phyloP scores from a whole-genome alignment of 2,888 invertebrate genomes.

The Calliopum simillimum region DNA sequence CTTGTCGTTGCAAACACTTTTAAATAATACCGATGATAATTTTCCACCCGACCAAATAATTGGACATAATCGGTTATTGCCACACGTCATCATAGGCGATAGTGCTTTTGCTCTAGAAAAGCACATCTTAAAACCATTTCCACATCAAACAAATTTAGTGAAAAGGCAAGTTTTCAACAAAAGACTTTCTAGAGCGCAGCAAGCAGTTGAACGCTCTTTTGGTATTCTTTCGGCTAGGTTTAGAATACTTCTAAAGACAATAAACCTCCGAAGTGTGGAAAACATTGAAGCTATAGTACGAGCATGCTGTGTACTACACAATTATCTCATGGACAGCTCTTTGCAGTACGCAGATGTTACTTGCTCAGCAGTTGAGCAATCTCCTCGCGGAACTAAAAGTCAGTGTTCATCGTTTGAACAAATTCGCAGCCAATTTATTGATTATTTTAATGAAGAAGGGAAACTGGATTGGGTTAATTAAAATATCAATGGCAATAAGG shows the following conservation, averaged over 20 bases:
- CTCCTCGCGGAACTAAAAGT: background rate
- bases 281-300: constrained; percentile 9
- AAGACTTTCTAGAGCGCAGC: constrained; percentile 14
- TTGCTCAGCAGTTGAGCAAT: background rate
- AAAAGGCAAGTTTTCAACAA: background rate
- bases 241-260: constrained; percentile 5
- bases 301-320: constrained; percentile 18
- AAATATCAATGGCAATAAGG: no score
- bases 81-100: constrained; percentile 11
- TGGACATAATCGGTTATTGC: constrained; percentile 5
- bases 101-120: constrained; percentile 24
- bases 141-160: background rate
- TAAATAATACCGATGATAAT: background rate
- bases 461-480: background rate
- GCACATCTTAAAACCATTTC: constrained; percentile 12
- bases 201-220: constrained; percentile 14
- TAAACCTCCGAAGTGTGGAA: background rate
- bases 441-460: constrained; percentile 5
- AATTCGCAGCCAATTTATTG: background rate
- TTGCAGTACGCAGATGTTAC: background rate
- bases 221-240: constrained; percentile 9
- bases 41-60: constrained; percentile 1
- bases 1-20: constrained; percentile 1
- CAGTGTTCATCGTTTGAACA: no score
- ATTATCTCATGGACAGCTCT: constrained; percentile 7